Base-by-base conservation (phyloP, 2,797 vertebrate genomes). In the Chrosomus eos region DNA sequence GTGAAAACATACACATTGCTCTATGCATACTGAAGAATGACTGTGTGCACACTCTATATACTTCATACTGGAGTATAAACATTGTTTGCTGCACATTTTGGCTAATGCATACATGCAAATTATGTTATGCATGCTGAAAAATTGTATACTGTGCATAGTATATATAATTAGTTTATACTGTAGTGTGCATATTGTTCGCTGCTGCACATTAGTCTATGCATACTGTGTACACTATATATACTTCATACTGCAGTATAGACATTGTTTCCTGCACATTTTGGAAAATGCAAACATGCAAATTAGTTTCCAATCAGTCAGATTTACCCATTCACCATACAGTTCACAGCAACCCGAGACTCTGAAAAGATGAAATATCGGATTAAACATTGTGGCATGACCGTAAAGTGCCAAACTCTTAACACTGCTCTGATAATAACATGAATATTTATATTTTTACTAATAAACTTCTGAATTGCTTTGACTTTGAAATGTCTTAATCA, bases 401-500 rank as follows among this genome's bases (percentile, higher is more conserved):
- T 58, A 38, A 76, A 58, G 31, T 8, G 51, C 33, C 8, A 58
- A 40, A 60, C 36, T 76, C 53, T 38, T 40, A 60, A 58, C 33
- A n/a, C 33, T 9, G 33, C 73, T 76, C 31, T 58, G 33, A 76
- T 76, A n/a, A 58, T 36, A 33, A n/a, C 73, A 58, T 58, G 74
- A 76, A 76, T 60, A 76, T 60, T 76, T 76, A 60, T 74, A 16
- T 68, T n/a, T 68, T n/a, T 18, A 38, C 53, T 76, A 76, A 60
- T 76, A 76, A 76, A 76, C 74, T 76, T 58, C 7, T 60, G 33
- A 76, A 60, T 40, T 58, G 33, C 74, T 60, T 76, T 60, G 74
- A 76, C 74, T 76, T 76, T 76, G 33, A 76, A 58, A 72, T 55
- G 84, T 48, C 77, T 74, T 72, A 81, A 74, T 81, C 79, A 73